Percentiles rank a stretch among this genome's conserved stretches.
Evolutionary conservation across 2,797 vertebrate genomes (phyloP).

Genomic region (Periparus ater): DNA sequence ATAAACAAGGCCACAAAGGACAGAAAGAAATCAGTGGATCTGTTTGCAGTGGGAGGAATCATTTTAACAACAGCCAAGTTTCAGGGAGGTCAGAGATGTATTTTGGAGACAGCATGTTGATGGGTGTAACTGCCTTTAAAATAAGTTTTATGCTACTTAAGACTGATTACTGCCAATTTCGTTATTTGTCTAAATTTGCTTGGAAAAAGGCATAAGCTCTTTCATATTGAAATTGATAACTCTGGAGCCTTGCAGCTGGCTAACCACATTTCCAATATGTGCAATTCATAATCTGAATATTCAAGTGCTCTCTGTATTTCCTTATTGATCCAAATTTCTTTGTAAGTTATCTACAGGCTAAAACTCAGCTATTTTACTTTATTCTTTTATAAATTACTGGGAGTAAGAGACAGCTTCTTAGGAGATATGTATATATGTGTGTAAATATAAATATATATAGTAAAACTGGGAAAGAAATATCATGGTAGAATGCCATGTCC

Average conservation of each 20-base stretch:
- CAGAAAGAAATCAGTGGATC: background rate
- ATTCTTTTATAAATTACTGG: background rate
- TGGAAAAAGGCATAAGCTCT: constrained; percentile 56
- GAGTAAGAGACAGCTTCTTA: background rate
- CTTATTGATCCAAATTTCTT: constrained; percentile 27
- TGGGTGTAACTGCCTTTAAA: constrained; percentile 55
- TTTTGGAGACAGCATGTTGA: constrained; percentile 45
- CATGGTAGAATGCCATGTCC: background rate
- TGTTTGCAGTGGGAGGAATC: constrained; percentile 17
- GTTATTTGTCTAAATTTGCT: constrained; percentile 50
- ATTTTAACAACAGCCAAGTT: background rate
- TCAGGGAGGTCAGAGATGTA: constrained; percentile 30
- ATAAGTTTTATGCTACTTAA: constrained; percentile 59
- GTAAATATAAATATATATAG: background rate
- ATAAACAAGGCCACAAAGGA: constrained; percentile 33
- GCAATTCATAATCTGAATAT: constrained; percentile 43
- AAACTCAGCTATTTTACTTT: background rate
- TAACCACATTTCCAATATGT: constrained; percentile 33
- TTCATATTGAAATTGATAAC: constrained; percentile 53
- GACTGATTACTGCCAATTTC: constrained; percentile 44
- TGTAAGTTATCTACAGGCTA: background rate
- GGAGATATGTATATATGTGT: background rate
- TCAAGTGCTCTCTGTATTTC: constrained; percentile 33
- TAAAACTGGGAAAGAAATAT: background rate
- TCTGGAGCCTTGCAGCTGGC: constrained; percentile 19